Evolutionary conservation across 2,888 invertebrate genomes (phyloP), one percentile per base, ranked within the genome.

Genomic region (Drosophila subquinaria): DNA sequence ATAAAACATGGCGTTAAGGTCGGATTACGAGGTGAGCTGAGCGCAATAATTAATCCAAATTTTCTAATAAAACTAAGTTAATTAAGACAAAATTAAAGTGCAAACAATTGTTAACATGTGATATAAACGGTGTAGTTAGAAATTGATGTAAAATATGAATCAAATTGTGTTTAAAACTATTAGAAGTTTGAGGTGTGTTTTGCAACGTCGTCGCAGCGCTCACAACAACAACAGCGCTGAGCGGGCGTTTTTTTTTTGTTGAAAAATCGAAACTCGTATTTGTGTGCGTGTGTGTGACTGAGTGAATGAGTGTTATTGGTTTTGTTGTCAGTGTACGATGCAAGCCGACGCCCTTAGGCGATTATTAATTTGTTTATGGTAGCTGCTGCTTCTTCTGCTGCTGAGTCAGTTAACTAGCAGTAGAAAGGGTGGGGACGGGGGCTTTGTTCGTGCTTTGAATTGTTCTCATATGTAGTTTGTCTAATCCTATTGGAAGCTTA

Each of bases 21-120:
- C 92, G 83, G 91, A 92, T 84, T 92, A 90, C 90, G 92, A 92
- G 92, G 92, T 92, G 87, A 92, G 92, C 86, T 76, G 86, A 92
- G 92, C 86, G 74, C 71, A 73, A 69, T 55, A 79, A 76, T 69
- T 82, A 77, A 77, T 59, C 62, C 60, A 64, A 75, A 81, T 70
- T 69, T 72, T 79, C 1, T 61, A 30, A 71, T 55, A 71, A 83
- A 77, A 78, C 53, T 83, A 80, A 80, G 81, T 80, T 78, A 82
- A 75, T 77, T 82, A 77, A 88, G 77, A 53, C 43, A 43, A 20
- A 63, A 69, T 55, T 35, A 38, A 56, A 76, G 78, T 82, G 85
- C 66, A 87, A 84, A 72, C 76, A 77, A 76, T 79, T 82, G 80
- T 80, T 79, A 73, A 78, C 62, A 79, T 71, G 75, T 76, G 53